A percentile compares a stretch with the other conserved stretches of the same genome.
phyloP scores from a whole-genome alignment of 2,888 invertebrate genomes.

The Abrostola tripartita region DNA sequence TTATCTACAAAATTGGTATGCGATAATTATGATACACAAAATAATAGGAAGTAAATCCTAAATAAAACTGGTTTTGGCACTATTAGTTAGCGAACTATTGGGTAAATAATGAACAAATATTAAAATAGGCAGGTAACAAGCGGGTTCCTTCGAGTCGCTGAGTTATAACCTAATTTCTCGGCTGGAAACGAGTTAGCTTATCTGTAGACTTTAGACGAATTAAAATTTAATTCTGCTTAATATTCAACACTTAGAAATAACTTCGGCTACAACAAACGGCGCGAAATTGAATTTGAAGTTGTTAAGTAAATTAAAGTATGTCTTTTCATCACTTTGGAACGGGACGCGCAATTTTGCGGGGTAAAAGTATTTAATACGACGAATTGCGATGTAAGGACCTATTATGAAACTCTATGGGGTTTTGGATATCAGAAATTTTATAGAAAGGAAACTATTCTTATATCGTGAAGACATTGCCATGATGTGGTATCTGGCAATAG shows the following conservation, averaged over 20 bases:
- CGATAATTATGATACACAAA: background rate
- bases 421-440: background rate
- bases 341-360: background rate
- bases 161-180: slow-evolving; percentile 44
- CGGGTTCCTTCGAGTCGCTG: slow-evolving; percentile 24
- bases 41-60: slow-evolving; percentile 22
- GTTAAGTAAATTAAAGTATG: background rate
- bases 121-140: slow-evolving; percentile 47
- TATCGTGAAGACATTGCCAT: background rate
- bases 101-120: slow-evolving; percentile 48
- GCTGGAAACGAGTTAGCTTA: slow-evolving; percentile 40
- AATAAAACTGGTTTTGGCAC: slow-evolving; percentile 16
- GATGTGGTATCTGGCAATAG: background rate
- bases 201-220: slow-evolving; percentile 32
- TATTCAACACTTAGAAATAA: slow-evolving; percentile 34
- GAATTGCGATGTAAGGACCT: too few species aligned
- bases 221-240: slow-evolving; percentile 36
- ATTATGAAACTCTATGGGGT: background rate
- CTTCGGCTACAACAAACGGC: slow-evolving; percentile 13
- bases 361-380: too few species aligned
- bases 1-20: slow-evolving; percentile 12
- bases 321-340: background rate
- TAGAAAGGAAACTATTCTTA: background rate
- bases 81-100: slow-evolving; percentile 42
- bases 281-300: slow-evolving; percentile 4